Percentiles rank a stretch among this genome's conserved stretches.
phyloP scores from a whole-genome alignment of 2,797 vertebrate genomes.

The Falco berigora region DNA sequence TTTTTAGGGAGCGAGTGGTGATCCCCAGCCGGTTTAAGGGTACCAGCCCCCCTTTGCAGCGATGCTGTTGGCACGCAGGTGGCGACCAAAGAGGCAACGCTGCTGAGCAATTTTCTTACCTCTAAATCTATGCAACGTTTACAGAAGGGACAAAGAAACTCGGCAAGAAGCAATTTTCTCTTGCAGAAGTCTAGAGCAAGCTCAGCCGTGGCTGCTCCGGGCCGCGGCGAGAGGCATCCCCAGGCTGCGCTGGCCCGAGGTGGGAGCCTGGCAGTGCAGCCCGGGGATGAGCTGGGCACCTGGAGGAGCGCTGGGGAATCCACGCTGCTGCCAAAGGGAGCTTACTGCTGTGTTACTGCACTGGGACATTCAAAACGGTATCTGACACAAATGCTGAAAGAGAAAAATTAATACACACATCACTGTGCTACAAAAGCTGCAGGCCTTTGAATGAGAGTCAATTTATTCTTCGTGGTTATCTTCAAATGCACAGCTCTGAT shows the following conservation, averaged over 20 bases:
- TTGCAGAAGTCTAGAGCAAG: not conserved
- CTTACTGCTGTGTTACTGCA: not conserved
- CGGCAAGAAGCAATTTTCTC: not conserved
- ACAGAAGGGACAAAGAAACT: not conserved
- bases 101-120: not conserved
- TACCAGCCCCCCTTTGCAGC: not conserved
- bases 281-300: accelerated
- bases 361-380: not conserved
- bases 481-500: not conserved
- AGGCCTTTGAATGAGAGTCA: not conserved
- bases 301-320: not conserved
- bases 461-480: not conserved
- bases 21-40: no score
- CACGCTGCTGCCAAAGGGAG: not conserved
- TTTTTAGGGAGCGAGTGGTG: not conserved
- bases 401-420: not conserved
- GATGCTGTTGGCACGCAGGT: not conserved
- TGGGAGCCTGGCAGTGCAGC: accelerated
- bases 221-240: not conserved
- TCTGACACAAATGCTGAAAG: slow-evolving; percentile 4
- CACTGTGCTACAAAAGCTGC: not conserved
- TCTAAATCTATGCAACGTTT: accelerated
- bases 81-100: accelerated
- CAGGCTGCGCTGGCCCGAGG: accelerated
- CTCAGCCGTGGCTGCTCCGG: not conserved